Evolutionary conservation across 2,113 vertebrate species (phyloP).

Genomic region (Acinonyx jubatus): DNA sequence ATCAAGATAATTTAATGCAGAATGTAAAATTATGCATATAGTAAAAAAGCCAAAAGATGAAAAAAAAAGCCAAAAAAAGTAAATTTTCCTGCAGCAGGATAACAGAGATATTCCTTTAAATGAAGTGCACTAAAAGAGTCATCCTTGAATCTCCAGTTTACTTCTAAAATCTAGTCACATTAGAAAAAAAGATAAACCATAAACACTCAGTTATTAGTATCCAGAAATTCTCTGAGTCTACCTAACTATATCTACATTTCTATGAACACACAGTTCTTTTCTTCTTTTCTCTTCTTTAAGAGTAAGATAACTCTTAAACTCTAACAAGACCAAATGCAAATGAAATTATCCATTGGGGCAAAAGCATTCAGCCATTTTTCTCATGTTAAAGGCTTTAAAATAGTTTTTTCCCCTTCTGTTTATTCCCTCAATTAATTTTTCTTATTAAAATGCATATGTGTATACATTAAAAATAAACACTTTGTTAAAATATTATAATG

Average conservation of each 20-base stretch:
- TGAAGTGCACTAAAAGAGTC: not conserved
- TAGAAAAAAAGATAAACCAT: conserved; percentile 11
- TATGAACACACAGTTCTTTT: not conserved
- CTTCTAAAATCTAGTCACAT: not conserved
- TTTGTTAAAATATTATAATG: not conserved
- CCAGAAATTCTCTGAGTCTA: not conserved
- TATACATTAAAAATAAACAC: not conserved
- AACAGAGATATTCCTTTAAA: conserved; percentile 40
- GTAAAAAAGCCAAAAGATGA: not conserved
- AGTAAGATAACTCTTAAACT: not conserved
- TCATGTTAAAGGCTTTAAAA: conserved; percentile 42
- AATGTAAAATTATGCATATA: not conserved
- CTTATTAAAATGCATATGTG: conserved; percentile 45
- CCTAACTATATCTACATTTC: not conserved
- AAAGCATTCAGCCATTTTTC: conserved; percentile 29
- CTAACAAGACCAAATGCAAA: not conserved
- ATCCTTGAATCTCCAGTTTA: not conserved
- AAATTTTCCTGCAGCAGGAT: not conserved
- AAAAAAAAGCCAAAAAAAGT: not conserved
- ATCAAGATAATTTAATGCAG: not conserved
- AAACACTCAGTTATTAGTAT: not conserved
- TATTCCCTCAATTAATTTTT: conserved; percentile 31
- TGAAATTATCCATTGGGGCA: not conserved
- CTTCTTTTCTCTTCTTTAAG: not conserved
- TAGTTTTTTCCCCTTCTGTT: not conserved